A percentile compares a stretch with the other conserved stretches of the same genome.
Conservation (phyloP, 2,888 invertebrate genomes). For the Lucinisca nassula region DNA sequence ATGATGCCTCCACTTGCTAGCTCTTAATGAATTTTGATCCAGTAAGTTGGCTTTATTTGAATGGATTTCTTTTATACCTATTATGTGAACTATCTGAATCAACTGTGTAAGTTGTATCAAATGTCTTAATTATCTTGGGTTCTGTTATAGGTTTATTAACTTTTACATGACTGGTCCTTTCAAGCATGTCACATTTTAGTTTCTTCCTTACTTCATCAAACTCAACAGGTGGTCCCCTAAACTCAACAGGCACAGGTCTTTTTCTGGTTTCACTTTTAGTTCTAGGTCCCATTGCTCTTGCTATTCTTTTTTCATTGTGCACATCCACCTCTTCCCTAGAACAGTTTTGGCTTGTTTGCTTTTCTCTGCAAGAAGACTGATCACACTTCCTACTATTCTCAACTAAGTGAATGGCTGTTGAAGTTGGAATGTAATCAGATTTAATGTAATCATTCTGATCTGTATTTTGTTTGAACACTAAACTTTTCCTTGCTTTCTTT, state of each 20-base stretch:
- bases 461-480: neutral
- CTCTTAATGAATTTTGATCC: too few relatives aligned
- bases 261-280: too few relatives aligned
- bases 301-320: too few relatives aligned
- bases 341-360: too few relatives aligned
- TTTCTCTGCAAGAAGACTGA: neutral
- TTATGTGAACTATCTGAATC: constrained; percentile 19
- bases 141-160: too few relatives aligned
- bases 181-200: neutral
- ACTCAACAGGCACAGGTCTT: neutral
- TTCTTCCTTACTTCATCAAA: neutral
- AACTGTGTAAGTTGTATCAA: constrained; percentile 51
- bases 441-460: neutral
- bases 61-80: neutral
- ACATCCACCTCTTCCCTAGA: neutral
- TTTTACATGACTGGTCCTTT: too few relatives aligned
- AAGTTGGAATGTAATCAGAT: too few relatives aligned
- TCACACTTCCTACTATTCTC: neutral
- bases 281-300: neutral
- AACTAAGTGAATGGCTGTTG: too few relatives aligned
- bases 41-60: too few relatives aligned
- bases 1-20: too few relatives aligned
- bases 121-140: neutral
- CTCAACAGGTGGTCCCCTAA: neutral
- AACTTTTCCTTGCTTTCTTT: constrained; percentile 59